Evolutionary conservation across 2,113 vertebrate genomes (phyloP).

Genomic region (Malaclemys terrapin): DNA sequence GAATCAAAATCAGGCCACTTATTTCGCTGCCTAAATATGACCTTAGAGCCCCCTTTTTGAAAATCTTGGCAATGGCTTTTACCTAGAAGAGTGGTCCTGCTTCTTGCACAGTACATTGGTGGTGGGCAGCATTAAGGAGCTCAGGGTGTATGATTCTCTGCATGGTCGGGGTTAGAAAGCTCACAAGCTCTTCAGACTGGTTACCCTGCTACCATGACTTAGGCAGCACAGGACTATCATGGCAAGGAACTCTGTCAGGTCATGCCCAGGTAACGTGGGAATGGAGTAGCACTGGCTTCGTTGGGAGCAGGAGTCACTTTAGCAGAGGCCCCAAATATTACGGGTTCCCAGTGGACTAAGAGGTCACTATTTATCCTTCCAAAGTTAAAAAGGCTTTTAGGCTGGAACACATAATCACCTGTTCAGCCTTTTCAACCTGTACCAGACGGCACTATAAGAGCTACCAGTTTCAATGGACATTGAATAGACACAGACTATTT

Average conservation of each 20-base stretch:
- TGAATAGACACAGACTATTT: background rate
- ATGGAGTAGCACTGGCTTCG: background rate
- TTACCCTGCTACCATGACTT: background rate
- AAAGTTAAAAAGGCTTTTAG: background rate
- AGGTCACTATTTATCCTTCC: fast-evolving
- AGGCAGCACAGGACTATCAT: background rate
- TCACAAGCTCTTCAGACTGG: background rate
- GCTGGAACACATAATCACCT: background rate
- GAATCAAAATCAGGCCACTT: background rate
- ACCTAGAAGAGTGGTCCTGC: background rate
- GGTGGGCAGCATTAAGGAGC: background rate
- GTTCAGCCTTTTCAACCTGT: background rate
- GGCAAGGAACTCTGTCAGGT: background rate
- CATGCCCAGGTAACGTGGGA: background rate
- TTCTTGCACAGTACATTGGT: background rate
- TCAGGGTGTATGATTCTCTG: background rate
- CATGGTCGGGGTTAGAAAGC: background rate
- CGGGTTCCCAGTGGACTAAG: background rate
- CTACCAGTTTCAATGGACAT: background rate
- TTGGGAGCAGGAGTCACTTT: background rate
- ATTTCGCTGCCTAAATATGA: background rate
- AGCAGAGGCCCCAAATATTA: background rate
- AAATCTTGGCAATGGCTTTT: slow-evolving; percentile 2
- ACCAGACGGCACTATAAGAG: fast-evolving
- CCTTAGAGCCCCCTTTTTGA: background rate